phyloP scores from a whole-genome alignment of 2,113 vertebrate genomes.

The Phalacrocorax carbo region DNA sequence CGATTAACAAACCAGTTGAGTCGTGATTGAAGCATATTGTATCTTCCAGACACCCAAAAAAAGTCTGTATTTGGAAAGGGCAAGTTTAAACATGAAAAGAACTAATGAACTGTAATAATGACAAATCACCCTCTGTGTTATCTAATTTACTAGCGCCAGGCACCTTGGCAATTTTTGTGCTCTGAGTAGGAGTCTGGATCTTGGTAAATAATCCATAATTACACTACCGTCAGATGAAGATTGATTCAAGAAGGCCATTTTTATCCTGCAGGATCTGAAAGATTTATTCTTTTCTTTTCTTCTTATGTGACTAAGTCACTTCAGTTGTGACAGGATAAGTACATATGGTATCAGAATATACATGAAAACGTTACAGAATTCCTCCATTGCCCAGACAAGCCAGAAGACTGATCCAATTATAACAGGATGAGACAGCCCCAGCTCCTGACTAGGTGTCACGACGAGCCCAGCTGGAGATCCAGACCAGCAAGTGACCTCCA shows the following conservation, averaged over 20 bases:
- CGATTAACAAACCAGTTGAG: neutral
- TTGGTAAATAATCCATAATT: constrained; percentile 68
- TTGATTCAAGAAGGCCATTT: constrained; percentile 37
- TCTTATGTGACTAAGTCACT: neutral
- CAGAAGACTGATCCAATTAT: constrained; percentile 15
- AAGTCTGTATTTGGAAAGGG: constrained; percentile 11
- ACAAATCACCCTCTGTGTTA: constrained; percentile 53
- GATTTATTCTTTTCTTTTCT: constrained; percentile 7
- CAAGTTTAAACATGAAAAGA: constrained; percentile 51
- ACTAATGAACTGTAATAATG: constrained; percentile 60
- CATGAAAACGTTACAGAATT: neutral
- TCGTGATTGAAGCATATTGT: neutral
- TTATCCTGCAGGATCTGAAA: constrained; percentile 17
- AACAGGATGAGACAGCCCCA: neutral
- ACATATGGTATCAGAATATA: neutral
- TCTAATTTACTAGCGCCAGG: constrained; percentile 49
- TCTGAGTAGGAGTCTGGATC: constrained; percentile 4
- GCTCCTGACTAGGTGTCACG: neutral
- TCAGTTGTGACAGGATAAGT: constrained; percentile 21
- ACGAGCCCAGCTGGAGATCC: neutral
- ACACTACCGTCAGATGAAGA: constrained; percentile 2
- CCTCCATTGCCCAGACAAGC: neutral
- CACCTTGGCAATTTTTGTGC: neutral
- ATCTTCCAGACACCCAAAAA: neutral
- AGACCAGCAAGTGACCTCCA: constrained; percentile 15